Base-by-base conservation (phyloP, 1,140 invertebrate species). In the Nasonia vitripennis region DNA sequence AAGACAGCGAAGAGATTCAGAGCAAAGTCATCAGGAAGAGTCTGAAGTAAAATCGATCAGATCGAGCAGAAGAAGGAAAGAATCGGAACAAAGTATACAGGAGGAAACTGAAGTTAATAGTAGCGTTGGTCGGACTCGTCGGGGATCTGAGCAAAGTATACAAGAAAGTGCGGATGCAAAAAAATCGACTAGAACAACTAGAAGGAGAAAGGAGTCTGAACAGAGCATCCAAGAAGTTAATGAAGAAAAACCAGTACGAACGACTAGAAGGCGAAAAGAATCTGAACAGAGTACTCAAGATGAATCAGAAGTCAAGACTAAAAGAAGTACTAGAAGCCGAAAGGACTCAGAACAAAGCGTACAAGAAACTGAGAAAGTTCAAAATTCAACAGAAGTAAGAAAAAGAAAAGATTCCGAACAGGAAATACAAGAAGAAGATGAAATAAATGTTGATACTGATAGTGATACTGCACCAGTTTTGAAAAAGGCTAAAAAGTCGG, bases 401-500 rank as follows among this genome's bases (percentile, higher is more conserved):
- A 34, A 37, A 81, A 78, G 77, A 70, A 75, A 20, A 51, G 68
- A 68, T 62, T 27, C 75, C 45, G 74, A 84, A 73, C 75, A 78
- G 73, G 48, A n/a, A 48, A 23, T 82, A 31, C 37, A 62, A 68
- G 27, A 48, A 79, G 67, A 55, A 74, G 37, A 51, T 70, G 81
- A 84, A 81, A 51, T 86, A 70, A 74, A 86, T 77, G 80, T 83
- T 5, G 86, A 86, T 67, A n/a, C 51, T 70, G 81, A 86, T 71
- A 86, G 86, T 71, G 86, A 84, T 23, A 62, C 20, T 84, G 70
- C n/a, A 41, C 81, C 86, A 55, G 14, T 78, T 37, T 62, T 45
- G 0, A 86, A 86, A 55, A 86, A 73, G 41, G 48, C 41, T 37
- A 84, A 84, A 71, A 77, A 20, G 27, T 84, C 78, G 20, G 48